phyloP scores from a whole-genome alignment of 2,113 vertebrate genomes.

The Embiotoca jacksoni region DNA sequence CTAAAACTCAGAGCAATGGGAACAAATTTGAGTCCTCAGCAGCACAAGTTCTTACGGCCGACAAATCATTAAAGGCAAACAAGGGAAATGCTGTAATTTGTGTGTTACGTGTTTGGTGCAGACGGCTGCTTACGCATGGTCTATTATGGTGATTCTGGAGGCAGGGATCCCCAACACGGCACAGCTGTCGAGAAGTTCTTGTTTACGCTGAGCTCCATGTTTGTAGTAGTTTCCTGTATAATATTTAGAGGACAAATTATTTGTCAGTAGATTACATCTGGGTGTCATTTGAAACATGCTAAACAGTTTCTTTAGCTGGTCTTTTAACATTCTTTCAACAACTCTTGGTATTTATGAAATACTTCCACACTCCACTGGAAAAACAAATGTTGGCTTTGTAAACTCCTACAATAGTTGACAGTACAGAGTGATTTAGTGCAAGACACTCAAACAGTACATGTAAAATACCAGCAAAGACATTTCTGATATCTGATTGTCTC shows the following conservation, averaged over 20 bases:
- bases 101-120: conserved; percentile 25
- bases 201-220: conserved; percentile 90
- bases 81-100: background rate
- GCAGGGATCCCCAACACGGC: conserved; percentile 90
- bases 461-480: no score
- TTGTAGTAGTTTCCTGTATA: conserved; percentile 93
- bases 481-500: no score
- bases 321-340: no score
- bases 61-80: background rate
- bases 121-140: conserved; percentile 88
- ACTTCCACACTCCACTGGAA: no score
- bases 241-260: conserved; percentile 36
- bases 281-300: background rate
- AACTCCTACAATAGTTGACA: no score
- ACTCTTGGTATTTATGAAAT: no score
- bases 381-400: no score
- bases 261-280: background rate
- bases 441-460: no score
- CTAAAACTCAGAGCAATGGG: background rate
- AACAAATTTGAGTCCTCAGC: background rate
- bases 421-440: no score
- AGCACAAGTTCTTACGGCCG: background rate
- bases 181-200: conserved; percentile 93
- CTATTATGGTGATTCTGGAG: conserved; percentile 86
- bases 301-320: background rate